phyloP scores from a whole-genome alignment of 2,888 invertebrate genomes.

The Agonum fuliginosum region DNA sequence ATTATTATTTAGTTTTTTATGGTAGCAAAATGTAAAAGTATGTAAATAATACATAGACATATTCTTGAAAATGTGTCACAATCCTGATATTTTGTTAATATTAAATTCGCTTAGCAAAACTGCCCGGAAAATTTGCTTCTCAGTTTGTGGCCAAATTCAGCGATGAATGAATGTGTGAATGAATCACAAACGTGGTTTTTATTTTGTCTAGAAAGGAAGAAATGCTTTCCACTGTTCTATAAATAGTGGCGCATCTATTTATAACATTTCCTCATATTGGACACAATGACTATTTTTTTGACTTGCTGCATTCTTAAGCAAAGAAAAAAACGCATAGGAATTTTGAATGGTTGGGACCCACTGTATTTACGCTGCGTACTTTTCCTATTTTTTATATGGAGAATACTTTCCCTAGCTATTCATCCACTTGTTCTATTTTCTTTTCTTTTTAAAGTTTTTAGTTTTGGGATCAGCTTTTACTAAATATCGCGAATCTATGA shows the following conservation, averaged over 20 bases:
- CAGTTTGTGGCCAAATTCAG: too few relatives aligned
- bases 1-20: too few relatives aligned
- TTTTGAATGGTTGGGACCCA: constrained; percentile 63
- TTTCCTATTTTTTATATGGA: constrained; percentile 56
- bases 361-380: constrained; percentile 57
- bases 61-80: too few relatives aligned
- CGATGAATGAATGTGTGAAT: not conserved
- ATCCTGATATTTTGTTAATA: too few relatives aligned
- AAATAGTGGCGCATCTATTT: constrained; percentile 45
- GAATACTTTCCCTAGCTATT: constrained; percentile 52
- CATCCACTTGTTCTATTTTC: constrained; percentile 55
- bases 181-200: not conserved
- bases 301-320: constrained; percentile 64
- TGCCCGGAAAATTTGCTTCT: too few relatives aligned
- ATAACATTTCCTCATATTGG: constrained; percentile 17
- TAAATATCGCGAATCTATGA: not conserved
- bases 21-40: too few relatives aligned
- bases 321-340: constrained; percentile 64
- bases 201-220: not conserved
- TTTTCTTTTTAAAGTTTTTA: not conserved
- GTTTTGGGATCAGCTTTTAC: constrained; percentile 16
- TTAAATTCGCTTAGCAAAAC: too few relatives aligned
- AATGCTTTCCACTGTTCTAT: constrained; percentile 12
- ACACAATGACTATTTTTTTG: constrained; percentile 61
- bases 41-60: too few relatives aligned